These are phyloP conservation scores for Monodelphis domestica DNA, from an alignment of 2,797 vertebrate genomes.

Conservation along the genomic window DNA sequence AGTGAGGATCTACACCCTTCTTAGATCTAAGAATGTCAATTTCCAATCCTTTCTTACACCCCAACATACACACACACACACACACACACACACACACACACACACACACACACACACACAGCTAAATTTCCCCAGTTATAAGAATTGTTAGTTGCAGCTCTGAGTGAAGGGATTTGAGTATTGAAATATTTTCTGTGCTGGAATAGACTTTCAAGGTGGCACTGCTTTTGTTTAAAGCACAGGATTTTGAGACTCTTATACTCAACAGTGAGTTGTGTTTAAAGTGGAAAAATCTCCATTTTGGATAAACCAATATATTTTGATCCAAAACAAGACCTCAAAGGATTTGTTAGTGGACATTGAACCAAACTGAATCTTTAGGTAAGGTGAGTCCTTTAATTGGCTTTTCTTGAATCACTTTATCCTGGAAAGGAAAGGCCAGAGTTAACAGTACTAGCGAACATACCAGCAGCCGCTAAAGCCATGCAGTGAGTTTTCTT, in stretches of 20 bases:
- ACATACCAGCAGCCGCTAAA: slow-evolving; percentile 48
- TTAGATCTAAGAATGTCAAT: background rate
- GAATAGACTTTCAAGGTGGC: slow-evolving; percentile 23
- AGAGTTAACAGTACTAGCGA: slow-evolving; percentile 63
- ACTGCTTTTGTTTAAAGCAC: slow-evolving; percentile 31
- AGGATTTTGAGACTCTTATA: background rate
- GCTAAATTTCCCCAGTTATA: background rate
- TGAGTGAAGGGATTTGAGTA: background rate
- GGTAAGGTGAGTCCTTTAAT: slow-evolving; percentile 48
- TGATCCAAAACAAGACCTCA: slow-evolving; percentile 27
- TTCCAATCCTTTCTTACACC: background rate
- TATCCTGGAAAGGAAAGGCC: slow-evolving; percentile 57
- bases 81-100: background rate
- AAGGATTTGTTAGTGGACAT: slow-evolving; percentile 13
- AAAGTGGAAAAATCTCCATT: slow-evolving; percentile 34
- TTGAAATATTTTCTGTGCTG: background rate
- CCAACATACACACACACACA: background rate
- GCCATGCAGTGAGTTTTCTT: slow-evolving; percentile 21
- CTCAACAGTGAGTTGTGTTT: slow-evolving; percentile 33
- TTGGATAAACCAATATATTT: background rate
- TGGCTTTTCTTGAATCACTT: slow-evolving; percentile 57
- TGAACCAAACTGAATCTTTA: slow-evolving; percentile 25
- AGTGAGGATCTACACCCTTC: background rate
- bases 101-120: background rate
- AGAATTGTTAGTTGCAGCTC: background rate